Evolutionary conservation across 2,888 invertebrate genomes (phyloP), one percentile per base, ranked within the genome.

Genomic region (Galeopsomyia nigrocyanea): DNA sequence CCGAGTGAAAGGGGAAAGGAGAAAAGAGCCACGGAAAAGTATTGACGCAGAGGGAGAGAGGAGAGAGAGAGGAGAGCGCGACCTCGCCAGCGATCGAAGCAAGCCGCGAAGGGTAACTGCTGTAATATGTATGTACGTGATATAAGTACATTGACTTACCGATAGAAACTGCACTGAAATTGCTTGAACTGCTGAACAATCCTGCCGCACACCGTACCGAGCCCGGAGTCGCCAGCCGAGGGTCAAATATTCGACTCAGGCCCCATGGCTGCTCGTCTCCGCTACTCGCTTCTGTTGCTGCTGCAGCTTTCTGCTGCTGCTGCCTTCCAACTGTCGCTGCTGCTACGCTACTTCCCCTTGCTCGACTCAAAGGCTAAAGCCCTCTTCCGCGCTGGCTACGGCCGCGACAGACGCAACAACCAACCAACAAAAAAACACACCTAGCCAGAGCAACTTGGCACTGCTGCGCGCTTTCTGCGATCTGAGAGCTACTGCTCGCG

Each of bases 171-270:
- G 57, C 13, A 60, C 19, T 13, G 17, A 46, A 46, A 19, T 46
- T 39, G 46, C 58, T 2, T 13, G 39, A 39, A 39, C 39, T 1
- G 39, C 1, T 13, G 10, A 39, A 39, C 39, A 39, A 39, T 39
- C 39, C 39, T 13, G 39, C 39, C 1, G 39, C 39, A 39, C 39
- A 39, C 76, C 78, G 78, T 80, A 78, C 80, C 82, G 80, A 80
- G 82, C 80, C 80, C 78, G 81, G 81, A 82, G 83, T 80, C 83
- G 79, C 76, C 74, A 74, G 79, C 78, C 80, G 75, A 79, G 82
- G 84, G 84, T 84, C 84, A 84, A 84, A 84, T 84, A 77, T 80
- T 82, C 77, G 77, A 78, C 76, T 78, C 79, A 65, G 78, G 77
- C 78, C 78, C 82, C 84, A 83, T 83, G 75, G 73, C 70, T 70